phyloP scores from a whole-genome alignment of 2,888 invertebrate species.

The Xestobium rufovillosum region DNA sequence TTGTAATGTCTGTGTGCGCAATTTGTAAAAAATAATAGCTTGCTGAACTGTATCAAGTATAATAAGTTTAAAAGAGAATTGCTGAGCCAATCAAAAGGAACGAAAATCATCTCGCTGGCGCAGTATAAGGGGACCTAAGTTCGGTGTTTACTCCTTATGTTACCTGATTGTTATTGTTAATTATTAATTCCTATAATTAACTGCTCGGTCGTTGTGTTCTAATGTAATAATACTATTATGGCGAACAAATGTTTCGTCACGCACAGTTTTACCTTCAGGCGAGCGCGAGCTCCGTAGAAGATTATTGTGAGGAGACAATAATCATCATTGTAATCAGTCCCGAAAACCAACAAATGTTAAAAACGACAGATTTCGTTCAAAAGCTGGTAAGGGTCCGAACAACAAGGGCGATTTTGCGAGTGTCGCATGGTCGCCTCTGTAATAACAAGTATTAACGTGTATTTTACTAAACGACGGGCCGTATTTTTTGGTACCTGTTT shows the following conservation, averaged over 20 bases:
- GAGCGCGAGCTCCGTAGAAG: constrained; percentile 35
- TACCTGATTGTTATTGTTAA: constrained; percentile 31
- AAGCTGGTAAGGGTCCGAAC: constrained; percentile 48
- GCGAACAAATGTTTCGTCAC: constrained; percentile 31
- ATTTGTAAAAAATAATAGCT: constrained; percentile 10
- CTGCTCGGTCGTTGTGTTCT: constrained; percentile 32
- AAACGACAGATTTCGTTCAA: constrained; percentile 28
- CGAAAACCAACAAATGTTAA: constrained; percentile 30
- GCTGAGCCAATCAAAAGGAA: constrained; percentile 51
- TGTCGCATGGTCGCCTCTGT: constrained; percentile 24
- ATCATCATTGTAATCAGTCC: constrained; percentile 40
- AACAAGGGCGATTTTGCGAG: constrained; percentile 34
- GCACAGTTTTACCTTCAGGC: constrained; percentile 31
- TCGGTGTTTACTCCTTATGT: too few species aligned
- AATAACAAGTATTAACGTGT: constrained; percentile 12
- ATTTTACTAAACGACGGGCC: constrained; percentile 30
- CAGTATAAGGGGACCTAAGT: constrained; percentile 39
- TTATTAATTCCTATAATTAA: constrained; percentile 26
- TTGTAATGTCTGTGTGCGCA: not conserved
- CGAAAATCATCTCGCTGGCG: constrained; percentile 35
- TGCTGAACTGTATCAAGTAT: constrained; percentile 15
- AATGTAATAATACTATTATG: constrained; percentile 24
- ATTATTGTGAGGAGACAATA: constrained; percentile 48
- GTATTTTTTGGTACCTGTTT: constrained; percentile 31
- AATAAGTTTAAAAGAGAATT: constrained; percentile 44